Evolutionary conservation across 2,113 vertebrate species (phyloP).

Genomic region (Collichthys lucidus): DNA sequence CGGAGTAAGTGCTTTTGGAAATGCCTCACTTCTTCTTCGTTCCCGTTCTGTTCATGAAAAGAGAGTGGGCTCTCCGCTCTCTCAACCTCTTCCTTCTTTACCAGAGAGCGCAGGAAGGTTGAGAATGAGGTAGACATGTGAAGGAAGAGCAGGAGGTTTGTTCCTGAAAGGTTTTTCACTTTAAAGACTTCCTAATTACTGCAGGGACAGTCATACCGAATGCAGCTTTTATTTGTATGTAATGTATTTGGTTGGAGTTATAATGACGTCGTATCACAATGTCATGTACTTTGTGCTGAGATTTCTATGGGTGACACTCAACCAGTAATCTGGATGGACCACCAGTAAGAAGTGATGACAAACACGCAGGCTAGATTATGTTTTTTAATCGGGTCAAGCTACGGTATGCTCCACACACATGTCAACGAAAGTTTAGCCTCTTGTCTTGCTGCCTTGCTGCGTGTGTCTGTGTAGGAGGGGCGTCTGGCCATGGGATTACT

Average conservation of each 20-base stretch:
- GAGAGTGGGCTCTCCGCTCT: background rate
- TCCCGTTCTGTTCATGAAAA: conserved; percentile 20
- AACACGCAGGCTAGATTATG: conserved; percentile 33
- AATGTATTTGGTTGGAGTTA: conserved; percentile 3
- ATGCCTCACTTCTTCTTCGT: conserved; percentile 33
- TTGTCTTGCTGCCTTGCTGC: conserved; percentile 34
- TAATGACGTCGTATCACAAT: background rate
- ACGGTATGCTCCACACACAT: conserved; percentile 52
- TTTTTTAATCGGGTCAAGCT: conserved; percentile 54
- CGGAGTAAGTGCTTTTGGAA: conserved; percentile 47
- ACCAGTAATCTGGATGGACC: conserved; percentile 54
- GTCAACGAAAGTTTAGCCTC: conserved; percentile 70
- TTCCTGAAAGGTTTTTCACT: background rate
- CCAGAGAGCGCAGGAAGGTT: background rate
- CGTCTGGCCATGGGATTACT: conserved; percentile 46
- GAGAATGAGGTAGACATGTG: background rate
- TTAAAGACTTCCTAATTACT: background rate
- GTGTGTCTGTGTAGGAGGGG: conserved; percentile 37
- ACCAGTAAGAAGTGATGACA: conserved; percentile 67
- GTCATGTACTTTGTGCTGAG: background rate
- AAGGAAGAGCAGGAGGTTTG: conserved; percentile 4
- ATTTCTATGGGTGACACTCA: conserved; percentile 19
- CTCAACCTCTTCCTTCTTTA: background rate
- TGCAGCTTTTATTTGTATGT: background rate
- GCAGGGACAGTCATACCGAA: background rate